Evolutionary conservation across 2,113 vertebrate species (phyloP).

Genomic region (Mionectes macconnelli): DNA sequence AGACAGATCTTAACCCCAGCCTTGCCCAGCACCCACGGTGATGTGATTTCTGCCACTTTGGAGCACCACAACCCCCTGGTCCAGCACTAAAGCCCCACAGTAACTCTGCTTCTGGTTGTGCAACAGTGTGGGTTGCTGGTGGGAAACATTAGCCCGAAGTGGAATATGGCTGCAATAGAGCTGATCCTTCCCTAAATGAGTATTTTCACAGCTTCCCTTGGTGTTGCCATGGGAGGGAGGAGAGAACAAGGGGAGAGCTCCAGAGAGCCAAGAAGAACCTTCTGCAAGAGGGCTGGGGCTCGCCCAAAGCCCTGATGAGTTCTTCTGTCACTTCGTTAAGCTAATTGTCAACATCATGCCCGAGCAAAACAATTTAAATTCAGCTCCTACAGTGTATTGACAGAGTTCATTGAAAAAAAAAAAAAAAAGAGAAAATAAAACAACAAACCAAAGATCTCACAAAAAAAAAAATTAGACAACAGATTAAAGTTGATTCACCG

Average conservation of each 20-base stretch:
- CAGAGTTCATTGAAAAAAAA: background rate
- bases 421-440: background rate
- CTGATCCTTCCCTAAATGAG: background rate
- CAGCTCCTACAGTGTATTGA: slow-evolving; percentile 15
- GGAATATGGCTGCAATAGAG: background rate
- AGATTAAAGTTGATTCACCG: slow-evolving; percentile 11
- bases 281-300: slow-evolving; percentile 18
- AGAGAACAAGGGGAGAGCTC: background rate
- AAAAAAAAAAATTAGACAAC: background rate
- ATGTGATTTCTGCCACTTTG: background rate
- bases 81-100: background rate
- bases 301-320: background rate
- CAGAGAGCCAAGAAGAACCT: background rate
- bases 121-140: background rate
- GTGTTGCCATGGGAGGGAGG: background rate
- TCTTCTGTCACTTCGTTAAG: slow-evolving; percentile 39
- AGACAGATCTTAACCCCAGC: background rate
- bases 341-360: slow-evolving; percentile 22
- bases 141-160: background rate
- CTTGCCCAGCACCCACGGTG: background rate
- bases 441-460: too few relatives aligned
- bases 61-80: background rate
- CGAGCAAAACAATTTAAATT: slow-evolving; percentile 27
- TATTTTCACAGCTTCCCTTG: background rate
- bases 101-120: background rate